Base-by-base conservation (phyloP, 64 coral and sea anemone genomes). In the Actinia equina region DNA sequence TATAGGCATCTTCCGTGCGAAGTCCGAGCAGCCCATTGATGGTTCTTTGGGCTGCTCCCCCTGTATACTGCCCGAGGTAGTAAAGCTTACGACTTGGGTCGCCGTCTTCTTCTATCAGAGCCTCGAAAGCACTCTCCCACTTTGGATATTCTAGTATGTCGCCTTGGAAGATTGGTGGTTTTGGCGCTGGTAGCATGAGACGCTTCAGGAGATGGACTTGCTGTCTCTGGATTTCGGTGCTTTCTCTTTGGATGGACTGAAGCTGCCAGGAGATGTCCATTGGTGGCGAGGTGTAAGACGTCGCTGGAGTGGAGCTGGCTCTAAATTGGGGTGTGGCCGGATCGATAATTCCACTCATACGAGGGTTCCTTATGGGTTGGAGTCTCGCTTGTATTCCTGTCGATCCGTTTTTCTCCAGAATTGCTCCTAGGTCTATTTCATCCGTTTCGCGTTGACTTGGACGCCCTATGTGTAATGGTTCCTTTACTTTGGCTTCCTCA, bases 131-230 rank as follows among this genome's bases (percentile, higher is more conserved):
- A 27, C 70, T 89, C 43, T 61, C 87, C 92, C 88, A 94, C 49
- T 89, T 93, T 30, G 81, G 91, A 43, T 93, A 93, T 5, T 93
- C 82, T 45, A 89, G 46, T 16, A 89, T 93, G 52, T 93, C 79
- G 45, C 92, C 87, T 11, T 86, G 17, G 61, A 93, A 93, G 3
- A 94, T 59, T 0, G 87, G 92, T 81, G 87, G 92, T 13, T 94
- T 94, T 4, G 53, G 88, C 9, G 82, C 51, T 2, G 92, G 92
- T 26, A 94, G 42, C 1, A 87, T 82, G 56, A 94, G 89, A 30
- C 44, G 43, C 65, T 30, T 87, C 83, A 94, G 42, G 0, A 89
- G 23, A 59, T 89, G 41, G 2, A 94, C 71, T 71, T 94, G 92
- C 37, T 81, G 77, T 20, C 85, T 71, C 55, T 94, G 88, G 5